phyloP scores from a whole-genome alignment of 2,797 vertebrate genomes.

The Thaleichthys pacificus region DNA sequence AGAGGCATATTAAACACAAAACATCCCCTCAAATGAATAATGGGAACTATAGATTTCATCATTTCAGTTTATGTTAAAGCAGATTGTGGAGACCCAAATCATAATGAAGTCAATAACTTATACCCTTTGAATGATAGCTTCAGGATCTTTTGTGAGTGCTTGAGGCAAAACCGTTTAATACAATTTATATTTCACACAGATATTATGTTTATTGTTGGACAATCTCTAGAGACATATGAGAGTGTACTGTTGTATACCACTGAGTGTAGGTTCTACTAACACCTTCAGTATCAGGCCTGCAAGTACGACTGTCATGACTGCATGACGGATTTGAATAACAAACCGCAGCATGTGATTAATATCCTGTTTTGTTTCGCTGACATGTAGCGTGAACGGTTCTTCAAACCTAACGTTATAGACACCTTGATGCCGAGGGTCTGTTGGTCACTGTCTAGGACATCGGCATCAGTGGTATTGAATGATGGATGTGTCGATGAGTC shows the following conservation, averaged over 20 bases:
- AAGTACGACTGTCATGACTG: neutral
- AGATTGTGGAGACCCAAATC: constrained; percentile 3
- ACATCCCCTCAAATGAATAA: constrained; percentile 6
- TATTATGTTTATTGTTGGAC: neutral
- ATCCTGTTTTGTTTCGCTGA: too few species aligned
- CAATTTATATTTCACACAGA: neutral
- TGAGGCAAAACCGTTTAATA: neutral
- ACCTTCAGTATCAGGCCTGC: neutral
- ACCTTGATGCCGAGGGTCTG: neutral
- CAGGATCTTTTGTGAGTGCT: neutral
- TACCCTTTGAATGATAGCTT: neutral
- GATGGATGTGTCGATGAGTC: constrained; percentile 19
- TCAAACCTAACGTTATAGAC: neutral
- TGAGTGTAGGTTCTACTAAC: neutral
- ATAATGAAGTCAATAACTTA: constrained; percentile 5
- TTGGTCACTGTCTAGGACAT: neutral
- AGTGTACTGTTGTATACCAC: neutral
- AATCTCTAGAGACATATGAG: neutral
- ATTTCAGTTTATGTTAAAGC: constrained; percentile 25
- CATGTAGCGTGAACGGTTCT: too few species aligned
- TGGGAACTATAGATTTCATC: neutral
- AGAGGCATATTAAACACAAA: neutral
- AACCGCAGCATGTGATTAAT: neutral
- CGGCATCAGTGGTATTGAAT: constrained; percentile 8
- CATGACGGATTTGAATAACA: neutral